Conservation (phyloP, 2,113 vertebrate genomes). For the Stomatorhinus ivindoensis region DNA sequence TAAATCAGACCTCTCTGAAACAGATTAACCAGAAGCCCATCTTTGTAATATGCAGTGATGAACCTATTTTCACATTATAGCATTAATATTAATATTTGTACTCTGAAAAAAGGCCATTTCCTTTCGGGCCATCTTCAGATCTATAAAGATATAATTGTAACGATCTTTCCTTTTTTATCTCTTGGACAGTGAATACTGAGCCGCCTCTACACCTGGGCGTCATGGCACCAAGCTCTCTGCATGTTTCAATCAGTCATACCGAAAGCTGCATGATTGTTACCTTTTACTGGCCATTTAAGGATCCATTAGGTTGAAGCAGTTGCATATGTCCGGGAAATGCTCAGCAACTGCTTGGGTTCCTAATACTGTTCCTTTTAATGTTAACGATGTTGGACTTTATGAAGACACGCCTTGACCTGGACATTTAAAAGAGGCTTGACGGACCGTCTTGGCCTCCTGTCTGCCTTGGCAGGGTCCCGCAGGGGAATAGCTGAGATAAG, state of each 20-base stretch:
- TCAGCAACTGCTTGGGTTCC: not conserved
- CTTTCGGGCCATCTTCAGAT: not conserved
- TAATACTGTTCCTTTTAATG: not conserved
- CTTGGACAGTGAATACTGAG: not conserved
- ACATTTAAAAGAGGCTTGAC: not conserved
- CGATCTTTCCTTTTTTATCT: not conserved
- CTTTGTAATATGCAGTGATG: not conserved
- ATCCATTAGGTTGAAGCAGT: not conserved
- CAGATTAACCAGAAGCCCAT: not conserved
- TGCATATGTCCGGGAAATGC: not conserved
- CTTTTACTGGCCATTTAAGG: not conserved
- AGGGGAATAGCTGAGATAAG: not conserved
- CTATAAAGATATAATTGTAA: not conserved
- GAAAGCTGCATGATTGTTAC: not conserved
- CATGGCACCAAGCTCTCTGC: not conserved
- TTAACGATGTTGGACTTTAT: not conserved
- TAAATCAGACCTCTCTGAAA: not conserved
- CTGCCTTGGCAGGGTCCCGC: not conserved
- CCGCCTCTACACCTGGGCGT: not conserved
- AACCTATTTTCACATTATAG: not conserved
- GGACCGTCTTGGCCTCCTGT: not conserved
- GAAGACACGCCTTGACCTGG: not conserved
- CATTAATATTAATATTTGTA: conserved; percentile 1
- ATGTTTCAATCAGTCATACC: not conserved
- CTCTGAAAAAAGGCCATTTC: not conserved